Evolutionary conservation across 2,888 invertebrate genomes (phyloP).

Genomic region (Acleris literana): DNA sequence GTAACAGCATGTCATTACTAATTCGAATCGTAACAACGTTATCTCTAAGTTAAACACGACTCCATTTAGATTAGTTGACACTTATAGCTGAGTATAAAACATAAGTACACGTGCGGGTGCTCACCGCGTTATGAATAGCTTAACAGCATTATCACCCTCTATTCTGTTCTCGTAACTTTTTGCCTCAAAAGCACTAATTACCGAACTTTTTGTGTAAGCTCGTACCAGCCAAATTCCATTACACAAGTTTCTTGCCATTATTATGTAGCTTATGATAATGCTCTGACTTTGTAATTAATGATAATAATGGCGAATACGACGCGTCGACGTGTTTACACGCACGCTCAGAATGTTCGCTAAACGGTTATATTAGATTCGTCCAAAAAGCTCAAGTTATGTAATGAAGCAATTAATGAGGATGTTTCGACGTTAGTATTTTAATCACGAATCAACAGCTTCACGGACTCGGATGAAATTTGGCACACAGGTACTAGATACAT

Average conservation of each 20-base stretch:
- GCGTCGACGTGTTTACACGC: neutral
- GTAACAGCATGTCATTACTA: no score
- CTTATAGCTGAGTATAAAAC: neutral
- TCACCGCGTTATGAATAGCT: neutral
- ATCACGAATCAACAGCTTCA: no score
- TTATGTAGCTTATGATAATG: slow-evolving; percentile 38
- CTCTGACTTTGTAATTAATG: slow-evolving; percentile 38
- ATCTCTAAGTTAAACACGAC: neutral
- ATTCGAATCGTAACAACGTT: neutral
- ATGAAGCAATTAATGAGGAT: no score
- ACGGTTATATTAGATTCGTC: no score
- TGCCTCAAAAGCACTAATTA: slow-evolving; percentile 60
- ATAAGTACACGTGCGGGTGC: neutral
- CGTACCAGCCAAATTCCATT: slow-evolving; percentile 50
- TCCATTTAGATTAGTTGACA: neutral
- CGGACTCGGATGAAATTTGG: no score
- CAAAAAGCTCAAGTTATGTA: no score
- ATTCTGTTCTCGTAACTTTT: slow-evolving; percentile 48
- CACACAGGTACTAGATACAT: no score
- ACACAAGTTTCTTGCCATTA: slow-evolving; percentile 45
- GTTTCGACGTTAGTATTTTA: no score
- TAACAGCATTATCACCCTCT: slow-evolving; percentile 22
- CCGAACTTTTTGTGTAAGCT: slow-evolving; percentile 63
- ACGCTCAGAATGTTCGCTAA: no score
- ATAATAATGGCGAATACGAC: slow-evolving; percentile 14